These are phyloP conservation scores for Dinomys branickii DNA, from an alignment of 2,113 vertebrate species.

Conservation along the genomic window DNA sequence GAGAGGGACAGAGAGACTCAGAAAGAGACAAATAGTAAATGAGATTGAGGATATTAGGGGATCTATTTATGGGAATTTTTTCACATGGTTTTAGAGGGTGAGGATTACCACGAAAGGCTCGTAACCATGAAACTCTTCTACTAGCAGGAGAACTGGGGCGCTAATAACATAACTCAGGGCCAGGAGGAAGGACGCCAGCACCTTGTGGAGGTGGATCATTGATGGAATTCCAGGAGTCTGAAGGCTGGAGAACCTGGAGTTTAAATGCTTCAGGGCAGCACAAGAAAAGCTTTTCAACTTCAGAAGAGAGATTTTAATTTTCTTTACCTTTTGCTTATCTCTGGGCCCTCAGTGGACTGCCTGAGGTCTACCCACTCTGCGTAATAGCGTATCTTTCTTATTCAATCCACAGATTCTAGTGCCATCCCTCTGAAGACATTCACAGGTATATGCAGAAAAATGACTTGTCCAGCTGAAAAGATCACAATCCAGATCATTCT, in stretches of 20 bases:
- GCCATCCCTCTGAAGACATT: neutral
- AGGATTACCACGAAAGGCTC: neutral
- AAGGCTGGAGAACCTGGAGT: neutral
- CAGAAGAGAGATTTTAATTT: neutral
- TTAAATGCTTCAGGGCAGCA: neutral
- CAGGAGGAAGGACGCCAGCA: neutral
- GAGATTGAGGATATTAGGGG: neutral
- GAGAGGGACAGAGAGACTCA: too few relatives aligned
- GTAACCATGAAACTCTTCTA: too few relatives aligned
- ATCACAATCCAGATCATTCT: neutral
- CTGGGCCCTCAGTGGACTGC: accelerated
- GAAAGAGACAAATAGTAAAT: too few relatives aligned
- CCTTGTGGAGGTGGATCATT: neutral
- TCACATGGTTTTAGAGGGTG: too few relatives aligned
- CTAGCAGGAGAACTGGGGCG: neutral
- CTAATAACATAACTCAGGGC: neutral
- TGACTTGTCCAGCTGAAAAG: neutral
- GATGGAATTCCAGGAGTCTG: neutral
- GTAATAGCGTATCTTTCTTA: neutral
- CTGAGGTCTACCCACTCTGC: neutral
- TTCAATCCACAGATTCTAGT: neutral
- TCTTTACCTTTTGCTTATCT: neutral
- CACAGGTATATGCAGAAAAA: neutral
- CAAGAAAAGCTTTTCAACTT: neutral
- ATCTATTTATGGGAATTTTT: neutral